A percentile compares a stretch with the other conserved stretches of the same genome.
phyloP scores from a whole-genome alignment of 1,140 invertebrate species.

The Brachionus rubens region DNA sequence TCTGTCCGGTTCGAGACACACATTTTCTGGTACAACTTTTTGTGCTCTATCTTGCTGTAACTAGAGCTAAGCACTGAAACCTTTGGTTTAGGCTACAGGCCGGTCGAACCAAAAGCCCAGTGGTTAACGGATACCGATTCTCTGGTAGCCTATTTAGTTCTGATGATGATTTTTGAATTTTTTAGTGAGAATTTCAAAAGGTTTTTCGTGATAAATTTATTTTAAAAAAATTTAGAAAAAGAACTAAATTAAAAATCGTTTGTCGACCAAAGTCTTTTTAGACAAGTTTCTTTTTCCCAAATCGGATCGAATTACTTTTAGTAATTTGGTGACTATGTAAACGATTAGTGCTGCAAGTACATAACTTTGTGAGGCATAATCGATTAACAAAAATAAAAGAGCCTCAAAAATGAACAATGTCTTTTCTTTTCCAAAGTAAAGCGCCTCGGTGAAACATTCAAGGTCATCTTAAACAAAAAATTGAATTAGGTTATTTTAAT shows the following conservation, averaged over 20 bases:
- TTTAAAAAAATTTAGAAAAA: too few relatives aligned
- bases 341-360: slow-evolving; percentile 65
- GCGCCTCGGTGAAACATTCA: neutral
- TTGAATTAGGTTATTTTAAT: neutral
- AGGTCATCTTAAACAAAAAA: slow-evolving; percentile 22
- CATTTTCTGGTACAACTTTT: too few relatives aligned
- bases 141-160: too few relatives aligned
- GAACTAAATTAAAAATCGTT: slow-evolving; percentile 64
- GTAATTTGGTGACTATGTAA: slow-evolving; percentile 63
- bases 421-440: slow-evolving; percentile 73
- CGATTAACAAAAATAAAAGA: slow-evolving; percentile 68
- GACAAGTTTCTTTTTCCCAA: slow-evolving; percentile 68
- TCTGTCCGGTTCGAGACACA: too few relatives aligned
- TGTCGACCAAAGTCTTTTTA: slow-evolving; percentile 70
- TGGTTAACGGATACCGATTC: too few relatives aligned
- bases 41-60: too few relatives aligned
- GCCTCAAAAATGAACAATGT: slow-evolving; percentile 71
- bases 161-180: too few relatives aligned
- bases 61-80: too few relatives aligned
- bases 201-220: too few relatives aligned
- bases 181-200: too few relatives aligned
- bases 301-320: slow-evolving; percentile 61
- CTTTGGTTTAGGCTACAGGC: too few relatives aligned
- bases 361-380: slow-evolving; percentile 65
- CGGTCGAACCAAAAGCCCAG: too few relatives aligned